Evolutionary conservation across 2,888 invertebrate species (phyloP).

Genomic region (Erannis defoliaria): DNA sequence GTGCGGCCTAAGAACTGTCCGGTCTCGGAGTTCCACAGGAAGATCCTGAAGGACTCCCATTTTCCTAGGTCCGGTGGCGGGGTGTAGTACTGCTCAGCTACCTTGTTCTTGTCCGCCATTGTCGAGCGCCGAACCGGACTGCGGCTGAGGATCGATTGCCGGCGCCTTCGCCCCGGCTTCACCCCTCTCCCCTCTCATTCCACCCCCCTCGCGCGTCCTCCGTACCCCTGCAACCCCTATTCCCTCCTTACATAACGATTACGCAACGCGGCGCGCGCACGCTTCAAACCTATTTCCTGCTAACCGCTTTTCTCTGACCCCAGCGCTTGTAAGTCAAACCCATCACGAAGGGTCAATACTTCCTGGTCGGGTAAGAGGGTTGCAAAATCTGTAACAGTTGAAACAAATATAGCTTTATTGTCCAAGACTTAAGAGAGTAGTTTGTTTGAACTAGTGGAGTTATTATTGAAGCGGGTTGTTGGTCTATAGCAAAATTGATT

Average conservation of each 20-base stretch:
- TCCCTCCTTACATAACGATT: conserved; percentile 80
- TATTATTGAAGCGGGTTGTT: conserved; percentile 54
- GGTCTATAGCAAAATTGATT: conserved; percentile 62
- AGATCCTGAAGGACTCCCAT: conserved; percentile 94
- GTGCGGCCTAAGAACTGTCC: conserved; percentile 96
- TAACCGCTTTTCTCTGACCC: conserved; percentile 52
- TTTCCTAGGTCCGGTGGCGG: conserved; percentile 93
- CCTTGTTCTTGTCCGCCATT: conserved; percentile 92
- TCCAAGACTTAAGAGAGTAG: conserved; percentile 33
- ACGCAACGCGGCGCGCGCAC: conserved; percentile 82
- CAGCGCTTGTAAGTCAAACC: conserved; percentile 4
- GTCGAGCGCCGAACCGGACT: conserved; percentile 78
- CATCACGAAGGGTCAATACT: conserved; percentile 44
- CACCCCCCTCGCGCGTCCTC: conserved; percentile 43
- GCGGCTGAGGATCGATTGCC: conserved; percentile 80
- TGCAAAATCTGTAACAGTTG: conserved; percentile 47
- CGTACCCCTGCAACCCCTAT: conserved; percentile 69
- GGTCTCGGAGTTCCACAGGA: conserved; percentile 97
- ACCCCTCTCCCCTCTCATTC: conserved; percentile 54
- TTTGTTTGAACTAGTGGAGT: conserved; percentile 33
- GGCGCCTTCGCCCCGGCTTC: conserved; percentile 69
- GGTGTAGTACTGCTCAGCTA: conserved; percentile 91
- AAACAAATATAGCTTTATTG: conserved; percentile 20
- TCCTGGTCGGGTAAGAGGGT: conserved; percentile 50
- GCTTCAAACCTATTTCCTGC: conserved; percentile 60